Percentiles rank a stretch among this genome's conserved stretches.
Conservation (phyloP, 1,140 invertebrate genomes). For the Drosophila simulans region DNA sequence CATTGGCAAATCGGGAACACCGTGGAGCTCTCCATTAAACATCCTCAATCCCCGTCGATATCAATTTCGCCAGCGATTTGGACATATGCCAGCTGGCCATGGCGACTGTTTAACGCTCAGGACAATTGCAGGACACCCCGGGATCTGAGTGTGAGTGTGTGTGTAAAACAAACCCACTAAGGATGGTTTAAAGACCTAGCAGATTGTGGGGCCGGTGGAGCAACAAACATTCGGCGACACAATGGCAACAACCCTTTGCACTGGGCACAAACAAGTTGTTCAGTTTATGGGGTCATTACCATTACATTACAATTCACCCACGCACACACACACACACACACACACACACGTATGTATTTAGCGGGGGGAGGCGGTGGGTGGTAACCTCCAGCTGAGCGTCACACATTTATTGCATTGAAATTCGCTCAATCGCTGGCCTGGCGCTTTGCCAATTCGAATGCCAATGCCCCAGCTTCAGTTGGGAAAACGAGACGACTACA, state of each 20-base stretch:
- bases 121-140: slow-evolving; percentile 28
- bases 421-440: slow-evolving; percentile 78
- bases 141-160: background rate
- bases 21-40: too few relatives aligned
- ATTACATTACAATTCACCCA: slow-evolving; percentile 72
- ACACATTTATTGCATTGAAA: slow-evolving; percentile 78
- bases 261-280: slow-evolving; percentile 79
- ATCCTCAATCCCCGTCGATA: slow-evolving; percentile 16
- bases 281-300: slow-evolving; percentile 82
- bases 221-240: slow-evolving; percentile 57
- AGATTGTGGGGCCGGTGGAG: slow-evolving; percentile 8
- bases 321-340: slow-evolving; percentile 36
- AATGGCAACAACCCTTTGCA: slow-evolving; percentile 74
- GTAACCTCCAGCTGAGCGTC: slow-evolving; percentile 57
- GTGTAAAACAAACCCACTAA: background rate
- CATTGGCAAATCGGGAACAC: background rate
- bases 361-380: background rate
- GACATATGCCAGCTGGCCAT: slow-evolving; percentile 45
- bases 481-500: slow-evolving; percentile 15
- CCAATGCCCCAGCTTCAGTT: slow-evolving; percentile 28
- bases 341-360: background rate
- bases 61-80: slow-evolving; percentile 39
- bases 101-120: slow-evolving; percentile 40
- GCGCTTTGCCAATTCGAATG: slow-evolving; percentile 63
- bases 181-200: background rate